Conservation (phyloP, 2,888 invertebrate species). For the Scaptomyza flava region DNA sequence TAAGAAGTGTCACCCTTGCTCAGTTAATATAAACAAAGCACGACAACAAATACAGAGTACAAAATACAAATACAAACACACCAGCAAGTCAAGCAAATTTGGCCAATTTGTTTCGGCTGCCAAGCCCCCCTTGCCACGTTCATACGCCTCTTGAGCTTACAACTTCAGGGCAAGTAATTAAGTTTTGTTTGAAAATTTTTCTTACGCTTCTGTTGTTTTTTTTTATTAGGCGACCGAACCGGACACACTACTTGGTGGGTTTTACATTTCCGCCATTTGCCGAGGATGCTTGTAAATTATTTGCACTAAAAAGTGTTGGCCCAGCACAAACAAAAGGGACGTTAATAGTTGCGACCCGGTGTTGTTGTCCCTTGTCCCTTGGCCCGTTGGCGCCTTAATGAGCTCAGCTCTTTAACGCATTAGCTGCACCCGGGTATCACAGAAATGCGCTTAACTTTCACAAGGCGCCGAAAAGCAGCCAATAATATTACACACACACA, state of each 20-base stretch:
- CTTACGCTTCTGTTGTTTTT: slow-evolving; percentile 57
- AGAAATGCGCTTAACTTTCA: slow-evolving; percentile 61
- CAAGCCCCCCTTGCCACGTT: not conserved
- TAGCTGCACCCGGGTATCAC: slow-evolving; percentile 50
- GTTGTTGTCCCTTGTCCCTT: not conserved
- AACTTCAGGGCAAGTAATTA: slow-evolving; percentile 64
- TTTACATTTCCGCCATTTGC: slow-evolving; percentile 59
- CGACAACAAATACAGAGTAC: slow-evolving; percentile 49
- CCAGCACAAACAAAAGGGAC: slow-evolving; percentile 56
- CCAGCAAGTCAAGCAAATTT: slow-evolving; percentile 76
- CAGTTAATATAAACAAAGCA: slow-evolving; percentile 77
- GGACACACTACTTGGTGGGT: slow-evolving; percentile 69
- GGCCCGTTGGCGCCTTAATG: slow-evolving; percentile 54
- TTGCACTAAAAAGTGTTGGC: slow-evolving; percentile 55
- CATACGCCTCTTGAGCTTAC: not conserved
- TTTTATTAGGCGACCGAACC: slow-evolving; percentile 33
- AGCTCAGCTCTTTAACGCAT: slow-evolving; percentile 75
- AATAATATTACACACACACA: slow-evolving; percentile 48
- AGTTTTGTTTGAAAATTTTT: slow-evolving; percentile 76
- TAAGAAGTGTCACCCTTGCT: slow-evolving; percentile 73
- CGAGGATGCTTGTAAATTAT: slow-evolving; percentile 62
- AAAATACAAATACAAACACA: slow-evolving; percentile 51
- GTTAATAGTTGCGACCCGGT: slow-evolving; percentile 55
- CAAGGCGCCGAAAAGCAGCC: slow-evolving; percentile 52
- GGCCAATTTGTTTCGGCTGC: slow-evolving; percentile 70